Conservation (phyloP, 2,888 invertebrate genomes). For the Ophioninae sp. region DNA sequence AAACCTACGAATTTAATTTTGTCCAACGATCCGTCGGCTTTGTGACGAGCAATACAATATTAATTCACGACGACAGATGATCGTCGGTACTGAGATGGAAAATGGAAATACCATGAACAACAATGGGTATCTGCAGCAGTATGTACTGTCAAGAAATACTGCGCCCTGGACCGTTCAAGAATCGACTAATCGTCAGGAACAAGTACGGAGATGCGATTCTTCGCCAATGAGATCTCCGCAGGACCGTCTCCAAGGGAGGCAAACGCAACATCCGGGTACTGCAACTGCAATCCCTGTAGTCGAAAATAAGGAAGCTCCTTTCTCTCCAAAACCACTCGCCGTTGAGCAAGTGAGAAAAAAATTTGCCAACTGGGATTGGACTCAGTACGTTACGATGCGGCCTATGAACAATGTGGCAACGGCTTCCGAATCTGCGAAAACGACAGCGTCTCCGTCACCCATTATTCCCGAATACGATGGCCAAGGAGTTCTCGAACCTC, state of each 20-base stretch:
- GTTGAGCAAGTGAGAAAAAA: slow-evolving; percentile 26
- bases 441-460: background rate
- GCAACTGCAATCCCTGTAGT: background rate
- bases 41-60: background rate
- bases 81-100: slow-evolving; percentile 60
- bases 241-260: background rate
- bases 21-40: background rate
- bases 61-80: slow-evolving; percentile 61
- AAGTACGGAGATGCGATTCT: slow-evolving; percentile 1
- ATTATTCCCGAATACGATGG: background rate
- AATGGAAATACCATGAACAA: slow-evolving; percentile 26
- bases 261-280: background rate
- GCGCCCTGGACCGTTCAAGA: slow-evolving; percentile 39
- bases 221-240: background rate
- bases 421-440: background rate
- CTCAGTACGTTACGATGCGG: slow-evolving; percentile 48
- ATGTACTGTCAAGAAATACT: background rate
- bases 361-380: slow-evolving; percentile 59
- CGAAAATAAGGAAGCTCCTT: background rate
- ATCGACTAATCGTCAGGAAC: slow-evolving; percentile 2
- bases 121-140: slow-evolving; percentile 10
- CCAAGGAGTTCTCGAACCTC: background rate
- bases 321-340: background rate
- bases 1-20: background rate
- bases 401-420: slow-evolving; percentile 1